Percentiles rank a stretch among this genome's conserved stretches.
Conservation (phyloP, 1,140 invertebrate genomes). For the Scylla paramamosain region DNA sequence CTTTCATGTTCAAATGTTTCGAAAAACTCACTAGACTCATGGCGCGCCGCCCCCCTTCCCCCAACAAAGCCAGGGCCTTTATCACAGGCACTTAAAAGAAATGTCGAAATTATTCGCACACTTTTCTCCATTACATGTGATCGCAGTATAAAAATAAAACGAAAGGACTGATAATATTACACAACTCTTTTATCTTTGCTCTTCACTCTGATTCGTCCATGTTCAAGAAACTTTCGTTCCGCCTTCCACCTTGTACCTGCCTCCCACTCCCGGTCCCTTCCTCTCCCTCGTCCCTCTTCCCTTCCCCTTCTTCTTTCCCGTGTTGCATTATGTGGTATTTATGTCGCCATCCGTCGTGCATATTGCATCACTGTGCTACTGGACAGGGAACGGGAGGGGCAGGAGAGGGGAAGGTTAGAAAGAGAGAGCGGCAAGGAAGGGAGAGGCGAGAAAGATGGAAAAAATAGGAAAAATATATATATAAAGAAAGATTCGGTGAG, state of each 20-base stretch:
- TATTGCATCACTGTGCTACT: background rate
- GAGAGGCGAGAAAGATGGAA: background rate
- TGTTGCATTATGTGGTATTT: constrained; percentile 24
- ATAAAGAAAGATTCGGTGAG: too few relatives aligned
- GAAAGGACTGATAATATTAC: background rate
- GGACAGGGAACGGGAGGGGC: too few relatives aligned
- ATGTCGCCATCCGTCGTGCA: background rate
- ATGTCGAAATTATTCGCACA: background rate
- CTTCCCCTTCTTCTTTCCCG: background rate
- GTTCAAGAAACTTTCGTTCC: background rate
- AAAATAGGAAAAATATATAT: too few relatives aligned
- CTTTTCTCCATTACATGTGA: background rate
- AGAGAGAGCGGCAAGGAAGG: background rate
- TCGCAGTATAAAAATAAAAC: background rate
- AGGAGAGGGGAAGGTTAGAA: too few relatives aligned
- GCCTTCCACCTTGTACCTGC: background rate
- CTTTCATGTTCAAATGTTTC: background rate
- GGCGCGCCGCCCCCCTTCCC: background rate
- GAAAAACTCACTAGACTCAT: background rate
- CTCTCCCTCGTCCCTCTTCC: background rate
- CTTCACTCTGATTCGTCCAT: background rate
- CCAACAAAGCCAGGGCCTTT: background rate
- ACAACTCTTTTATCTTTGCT: background rate
- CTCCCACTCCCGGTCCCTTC: background rate
- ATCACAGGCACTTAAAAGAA: constrained; percentile 33